Evolutionary conservation across 2,888 invertebrate species (phyloP), one percentile per base, ranked within the genome.

Genomic region (Acleris sparsana): DNA sequence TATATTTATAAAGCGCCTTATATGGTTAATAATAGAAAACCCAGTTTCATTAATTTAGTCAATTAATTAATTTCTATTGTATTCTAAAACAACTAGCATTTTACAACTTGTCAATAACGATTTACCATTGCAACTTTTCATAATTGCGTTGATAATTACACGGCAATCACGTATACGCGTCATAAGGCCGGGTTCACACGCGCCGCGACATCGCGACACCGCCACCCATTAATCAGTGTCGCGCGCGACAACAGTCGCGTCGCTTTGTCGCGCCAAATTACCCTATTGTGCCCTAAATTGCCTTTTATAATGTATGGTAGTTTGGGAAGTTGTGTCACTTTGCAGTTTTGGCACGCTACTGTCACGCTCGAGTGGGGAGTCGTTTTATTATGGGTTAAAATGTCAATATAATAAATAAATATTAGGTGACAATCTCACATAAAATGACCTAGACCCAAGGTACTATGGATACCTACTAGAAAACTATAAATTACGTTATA

Each of bases 231-330:
- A 66, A 66, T 66, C 66, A 66, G 48, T 53, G 66, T 66, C 66
- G 65, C 65, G 57, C 65, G 63, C 65, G 66, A 57, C 61, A 62
- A 56, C 61, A 44, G 65, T 65, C 60, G 62, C 62, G 56, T 25
- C 66, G 57, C 56, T 62, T 65, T 66, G 61, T 66, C 66, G 66
- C 66, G 64, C 60, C 52, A 66, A 66, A 66, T 66, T 66, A 62
- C 62, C 57, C 33, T 66, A 62, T 62, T 66, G 66, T 66, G 57
- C 56, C 66, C 66, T 48, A 62, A 66, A 66, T 66, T 66, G 66
- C 66, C 63, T 63, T 18, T 53, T 51, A 39, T 59, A 52, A 61
- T 49, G 55, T 60, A 65, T 65, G 64, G 60, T 55, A 55, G 64
- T 65, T 65, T 61, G 60, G 44, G 61, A 55, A 48, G 60, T 44